phyloP scores from a whole-genome alignment of 2,113 vertebrate species.

The Semnornis frantzii region DNA sequence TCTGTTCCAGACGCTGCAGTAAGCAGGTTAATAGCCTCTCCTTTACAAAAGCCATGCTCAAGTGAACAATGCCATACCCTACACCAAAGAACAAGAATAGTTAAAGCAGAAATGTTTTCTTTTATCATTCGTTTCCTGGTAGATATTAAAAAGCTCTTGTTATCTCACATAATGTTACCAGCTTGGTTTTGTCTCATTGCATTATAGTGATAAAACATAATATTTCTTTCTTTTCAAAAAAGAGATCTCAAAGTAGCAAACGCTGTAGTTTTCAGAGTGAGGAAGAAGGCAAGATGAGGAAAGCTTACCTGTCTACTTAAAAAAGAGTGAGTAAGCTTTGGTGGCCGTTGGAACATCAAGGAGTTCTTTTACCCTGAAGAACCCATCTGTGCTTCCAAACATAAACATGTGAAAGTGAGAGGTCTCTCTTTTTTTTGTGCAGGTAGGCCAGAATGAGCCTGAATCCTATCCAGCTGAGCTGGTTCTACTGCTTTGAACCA shows the following conservation, averaged over 20 bases:
- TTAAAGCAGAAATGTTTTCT: neutral
- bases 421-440: neutral
- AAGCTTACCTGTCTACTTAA: neutral
- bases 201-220: neutral
- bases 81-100: neutral
- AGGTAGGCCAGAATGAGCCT: neutral
- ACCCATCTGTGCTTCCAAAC: neutral
- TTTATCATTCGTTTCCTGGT: neutral
- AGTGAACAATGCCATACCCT: neutral
- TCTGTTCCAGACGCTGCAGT: neutral
- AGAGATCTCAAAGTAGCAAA: neutral
- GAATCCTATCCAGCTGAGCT: neutral
- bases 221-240: neutral
- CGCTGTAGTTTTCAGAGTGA: neutral
- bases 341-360: neutral
- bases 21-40: neutral
- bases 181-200: neutral
- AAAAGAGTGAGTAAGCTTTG: neutral
- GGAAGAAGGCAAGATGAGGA: neutral
- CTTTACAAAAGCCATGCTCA: neutral
- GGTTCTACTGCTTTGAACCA: neutral
- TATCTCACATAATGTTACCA: neutral
- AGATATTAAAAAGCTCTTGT: neutral
- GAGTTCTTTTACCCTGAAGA: neutral
- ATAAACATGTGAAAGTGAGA: neutral